Conservation (phyloP, 2,113 vertebrate genomes). For the Nyctibius bracteatus region DNA sequence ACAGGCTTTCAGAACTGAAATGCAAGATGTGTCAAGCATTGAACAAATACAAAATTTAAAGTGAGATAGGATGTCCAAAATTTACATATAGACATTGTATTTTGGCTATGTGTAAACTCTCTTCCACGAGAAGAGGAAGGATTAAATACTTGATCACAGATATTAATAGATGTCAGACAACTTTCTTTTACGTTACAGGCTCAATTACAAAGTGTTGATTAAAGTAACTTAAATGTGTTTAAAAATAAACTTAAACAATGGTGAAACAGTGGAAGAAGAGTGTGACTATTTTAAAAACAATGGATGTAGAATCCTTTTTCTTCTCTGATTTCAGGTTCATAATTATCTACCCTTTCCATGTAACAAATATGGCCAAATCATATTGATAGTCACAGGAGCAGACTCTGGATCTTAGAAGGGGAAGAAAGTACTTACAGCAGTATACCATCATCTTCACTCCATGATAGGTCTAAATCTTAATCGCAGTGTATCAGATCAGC, state of each 20-base stretch:
- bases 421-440: not conserved
- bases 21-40: not conserved
- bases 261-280: not conserved
- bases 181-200: not conserved
- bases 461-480: not conserved
- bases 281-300: not conserved
- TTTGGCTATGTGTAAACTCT: not conserved
- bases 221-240: not conserved
- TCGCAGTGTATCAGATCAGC: not conserved
- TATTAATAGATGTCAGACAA: not conserved
- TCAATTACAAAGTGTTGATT: not conserved
- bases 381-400: not conserved
- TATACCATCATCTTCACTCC: not conserved
- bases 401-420: not conserved
- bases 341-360: not conserved
- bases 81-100: not conserved
- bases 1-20: not conserved
- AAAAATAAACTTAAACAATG: not conserved
- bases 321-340: not conserved
- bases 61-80: not conserved
- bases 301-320: not conserved
- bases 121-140: not conserved
- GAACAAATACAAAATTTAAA: not conserved
- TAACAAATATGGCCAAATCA: not conserved
- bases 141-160: not conserved